Percentiles rank a stretch among this genome's conserved stretches.
Evolutionary conservation across 2,888 invertebrate species (phyloP).

Genomic region (Sesia apiformis): DNA sequence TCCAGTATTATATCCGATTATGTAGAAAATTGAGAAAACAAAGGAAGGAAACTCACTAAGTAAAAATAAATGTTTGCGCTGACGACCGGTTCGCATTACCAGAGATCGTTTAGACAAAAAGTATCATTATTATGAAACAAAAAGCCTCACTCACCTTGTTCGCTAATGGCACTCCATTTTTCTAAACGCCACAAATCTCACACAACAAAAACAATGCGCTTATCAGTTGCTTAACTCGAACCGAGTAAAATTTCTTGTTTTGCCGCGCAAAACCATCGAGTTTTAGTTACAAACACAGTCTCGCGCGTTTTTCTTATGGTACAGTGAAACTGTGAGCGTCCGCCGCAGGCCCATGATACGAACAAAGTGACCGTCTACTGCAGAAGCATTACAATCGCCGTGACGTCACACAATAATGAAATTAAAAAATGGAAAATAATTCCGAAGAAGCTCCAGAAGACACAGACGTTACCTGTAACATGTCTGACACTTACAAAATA

Average conservation of each 20-base stretch:
- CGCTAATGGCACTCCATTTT: slow-evolving; percentile 59
- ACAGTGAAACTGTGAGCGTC: slow-evolving; percentile 26
- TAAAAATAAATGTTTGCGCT: neutral
- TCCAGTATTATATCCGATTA: too few species aligned
- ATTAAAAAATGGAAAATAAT: slow-evolving; percentile 34
- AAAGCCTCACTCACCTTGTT: slow-evolving; percentile 42
- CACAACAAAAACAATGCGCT: slow-evolving; percentile 27
- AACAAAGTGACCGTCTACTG: slow-evolving; percentile 41
- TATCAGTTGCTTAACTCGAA: slow-evolving; percentile 17
- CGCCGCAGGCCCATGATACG: slow-evolving; percentile 49
- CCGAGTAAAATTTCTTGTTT: slow-evolving; percentile 16
- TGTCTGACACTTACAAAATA: slow-evolving; percentile 16
- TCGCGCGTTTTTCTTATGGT: slow-evolving; percentile 17
- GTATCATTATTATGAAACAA: slow-evolving; percentile 15
- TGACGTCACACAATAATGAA: slow-evolving; percentile 54
- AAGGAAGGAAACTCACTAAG: neutral
- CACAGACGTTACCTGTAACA: slow-evolving; percentile 35
- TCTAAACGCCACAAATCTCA: slow-evolving; percentile 20
- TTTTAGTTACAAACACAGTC: slow-evolving; percentile 25
- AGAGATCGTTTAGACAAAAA: slow-evolving; percentile 25
- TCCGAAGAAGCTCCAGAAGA: slow-evolving; percentile 38
- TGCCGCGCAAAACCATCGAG: slow-evolving; percentile 23
- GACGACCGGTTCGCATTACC: slow-evolving; percentile 5
- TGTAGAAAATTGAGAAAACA: neutral
- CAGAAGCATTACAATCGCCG: slow-evolving; percentile 45